phyloP scores from a whole-genome alignment of 2,888 invertebrate genomes.

The Xanthia togata region DNA sequence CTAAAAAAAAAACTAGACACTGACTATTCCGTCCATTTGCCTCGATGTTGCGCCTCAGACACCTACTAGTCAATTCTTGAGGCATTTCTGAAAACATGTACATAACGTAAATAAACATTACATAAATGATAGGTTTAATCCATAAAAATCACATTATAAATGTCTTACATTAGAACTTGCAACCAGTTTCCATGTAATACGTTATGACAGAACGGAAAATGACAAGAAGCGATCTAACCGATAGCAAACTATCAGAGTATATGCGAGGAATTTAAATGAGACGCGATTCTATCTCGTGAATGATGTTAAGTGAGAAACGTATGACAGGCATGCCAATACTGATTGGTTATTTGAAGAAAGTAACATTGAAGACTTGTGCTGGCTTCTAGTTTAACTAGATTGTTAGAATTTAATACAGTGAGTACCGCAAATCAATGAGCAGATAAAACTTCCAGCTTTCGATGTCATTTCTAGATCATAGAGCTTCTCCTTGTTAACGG shows the following conservation, averaged over 20 bases:
- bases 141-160: slow-evolving; percentile 43
- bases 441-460: too few relatives aligned
- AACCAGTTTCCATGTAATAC: slow-evolving; percentile 45
- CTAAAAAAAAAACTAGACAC: too few relatives aligned
- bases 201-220: slow-evolving; percentile 59
- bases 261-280: slow-evolving; percentile 61
- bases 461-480: too few relatives aligned
- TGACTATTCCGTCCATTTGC: neutral
- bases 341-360: slow-evolving; percentile 25
- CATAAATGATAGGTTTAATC: slow-evolving; percentile 8
- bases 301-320: slow-evolving; percentile 53
- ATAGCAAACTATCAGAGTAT: slow-evolving; percentile 47
- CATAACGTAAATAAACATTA: neutral
- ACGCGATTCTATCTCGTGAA: slow-evolving; percentile 56
- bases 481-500: too few relatives aligned
- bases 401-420: neutral
- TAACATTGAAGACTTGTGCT: slow-evolving; percentile 15
- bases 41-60: too few relatives aligned
- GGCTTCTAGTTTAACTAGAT: neutral
- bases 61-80: neutral
- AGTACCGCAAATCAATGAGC: neutral
- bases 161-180: slow-evolving; percentile 18
- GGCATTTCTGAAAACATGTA: neutral
- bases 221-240: slow-evolving; percentile 54
- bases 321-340: slow-evolving; percentile 50